These are phyloP conservation scores for Siniperca knerii DNA, from an alignment of 2,113 vertebrate species.

Conservation along the genomic window DNA sequence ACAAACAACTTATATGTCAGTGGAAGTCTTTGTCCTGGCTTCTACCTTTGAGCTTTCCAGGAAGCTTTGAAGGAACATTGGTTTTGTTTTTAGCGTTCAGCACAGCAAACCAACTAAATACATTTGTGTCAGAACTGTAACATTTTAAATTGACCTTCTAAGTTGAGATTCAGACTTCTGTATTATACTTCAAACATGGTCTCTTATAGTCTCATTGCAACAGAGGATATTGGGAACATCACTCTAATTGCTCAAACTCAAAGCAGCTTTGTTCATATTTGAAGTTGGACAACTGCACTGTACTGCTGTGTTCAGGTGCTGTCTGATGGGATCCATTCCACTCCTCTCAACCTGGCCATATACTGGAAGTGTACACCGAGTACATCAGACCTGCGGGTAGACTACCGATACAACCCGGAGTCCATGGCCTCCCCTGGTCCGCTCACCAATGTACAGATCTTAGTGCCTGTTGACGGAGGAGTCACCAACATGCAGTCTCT, in stretches of 20 bases:
- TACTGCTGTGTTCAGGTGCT: slow-evolving; percentile 86
- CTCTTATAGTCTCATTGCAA: too few species aligned
- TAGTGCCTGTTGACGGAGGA: slow-evolving; percentile 94
- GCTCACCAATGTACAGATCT: slow-evolving; percentile 92
- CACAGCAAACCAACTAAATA: not conserved
- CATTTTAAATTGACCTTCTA: too few species aligned
- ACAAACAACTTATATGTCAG: not conserved
- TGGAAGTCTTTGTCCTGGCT: not conserved
- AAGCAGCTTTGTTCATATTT: not conserved
- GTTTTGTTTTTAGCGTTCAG: not conserved
- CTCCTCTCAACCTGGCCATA: slow-evolving; percentile 95
- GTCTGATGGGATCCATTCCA: slow-evolving; percentile 96
- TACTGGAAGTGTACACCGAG: slow-evolving; percentile 94
- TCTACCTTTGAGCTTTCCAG: not conserved
- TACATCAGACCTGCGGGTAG: slow-evolving; percentile 95
- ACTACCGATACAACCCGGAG: slow-evolving; percentile 96
- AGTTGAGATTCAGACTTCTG: not conserved
- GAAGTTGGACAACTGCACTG: not conserved
- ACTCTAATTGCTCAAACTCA: not conserved
- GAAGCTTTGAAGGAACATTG: not conserved
- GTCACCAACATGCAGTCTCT: slow-evolving; percentile 95
- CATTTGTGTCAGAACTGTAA: not conserved
- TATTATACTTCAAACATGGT: not conserved
- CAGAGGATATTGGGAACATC: not conserved
- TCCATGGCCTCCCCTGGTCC: slow-evolving; percentile 89